Evolutionary conservation across 2,888 invertebrate species (phyloP).

Genomic region (Cataglyphis altisquamis): DNA sequence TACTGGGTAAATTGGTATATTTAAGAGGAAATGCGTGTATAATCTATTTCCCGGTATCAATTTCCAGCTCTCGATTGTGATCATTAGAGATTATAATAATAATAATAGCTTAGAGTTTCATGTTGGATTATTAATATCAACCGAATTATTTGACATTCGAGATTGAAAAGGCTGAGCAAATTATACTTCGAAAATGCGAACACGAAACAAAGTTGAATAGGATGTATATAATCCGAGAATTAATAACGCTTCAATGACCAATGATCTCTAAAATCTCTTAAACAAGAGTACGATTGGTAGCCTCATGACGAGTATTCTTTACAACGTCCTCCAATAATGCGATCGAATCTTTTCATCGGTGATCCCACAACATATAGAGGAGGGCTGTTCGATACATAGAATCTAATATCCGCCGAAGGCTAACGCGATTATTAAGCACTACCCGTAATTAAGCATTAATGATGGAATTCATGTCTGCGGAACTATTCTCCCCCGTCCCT

Average conservation of each 20-base stretch:
- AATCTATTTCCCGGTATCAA: neutral
- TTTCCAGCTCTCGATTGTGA: neutral
- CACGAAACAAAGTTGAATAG: neutral
- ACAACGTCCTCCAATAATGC: neutral
- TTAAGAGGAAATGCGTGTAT: neutral
- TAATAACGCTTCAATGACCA: neutral
- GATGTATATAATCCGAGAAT: neutral
- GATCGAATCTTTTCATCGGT: constrained; percentile 35
- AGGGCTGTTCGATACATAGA: constrained; percentile 56
- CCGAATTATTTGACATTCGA: neutral
- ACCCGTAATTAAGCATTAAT: constrained; percentile 74
- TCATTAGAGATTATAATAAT: neutral
- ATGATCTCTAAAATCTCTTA: neutral
- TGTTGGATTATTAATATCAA: neutral
- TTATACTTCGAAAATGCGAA: neutral
- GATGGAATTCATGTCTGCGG: constrained; percentile 69
- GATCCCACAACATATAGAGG: constrained; percentile 16
- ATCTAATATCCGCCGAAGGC: constrained; percentile 66
- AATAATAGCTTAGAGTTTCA: neutral
- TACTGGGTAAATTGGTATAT: neutral
- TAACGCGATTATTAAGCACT: constrained; percentile 70
- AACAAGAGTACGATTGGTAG: neutral
- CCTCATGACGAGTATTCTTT: neutral
- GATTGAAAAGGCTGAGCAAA: neutral
- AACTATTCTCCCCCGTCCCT: constrained; percentile 58